Evolutionary conservation across 2,113 vertebrate genomes (phyloP).

Genomic region (Rhadina sibilatrix): DNA sequence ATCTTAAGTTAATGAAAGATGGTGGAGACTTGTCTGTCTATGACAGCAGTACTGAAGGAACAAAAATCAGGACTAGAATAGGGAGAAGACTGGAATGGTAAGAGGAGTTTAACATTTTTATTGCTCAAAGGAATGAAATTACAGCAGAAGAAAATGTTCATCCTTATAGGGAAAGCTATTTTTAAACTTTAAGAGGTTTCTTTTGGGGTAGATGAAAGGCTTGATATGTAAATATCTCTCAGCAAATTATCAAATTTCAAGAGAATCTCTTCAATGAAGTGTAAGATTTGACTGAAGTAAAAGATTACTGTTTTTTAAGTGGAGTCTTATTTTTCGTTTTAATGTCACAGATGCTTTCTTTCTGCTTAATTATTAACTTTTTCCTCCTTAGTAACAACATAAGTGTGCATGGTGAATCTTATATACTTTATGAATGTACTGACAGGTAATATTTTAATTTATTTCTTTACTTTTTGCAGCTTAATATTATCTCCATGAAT

Average conservation of each 20-base stretch:
- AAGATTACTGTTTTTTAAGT: neutral
- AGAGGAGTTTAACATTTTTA: neutral
- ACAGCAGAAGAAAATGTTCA: constrained; percentile 1
- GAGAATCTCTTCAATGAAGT: neutral
- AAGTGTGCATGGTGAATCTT: neutral
- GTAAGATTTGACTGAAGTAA: neutral
- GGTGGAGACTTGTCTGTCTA: neutral
- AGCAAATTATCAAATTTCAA: neutral
- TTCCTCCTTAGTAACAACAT: neutral
- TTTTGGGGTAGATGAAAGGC: constrained; percentile 9
- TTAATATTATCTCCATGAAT: neutral
- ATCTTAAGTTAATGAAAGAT: neutral
- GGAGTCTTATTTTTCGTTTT: neutral
- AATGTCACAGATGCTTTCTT: neutral
- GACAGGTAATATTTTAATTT: neutral
- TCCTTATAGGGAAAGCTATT: constrained; percentile 12
- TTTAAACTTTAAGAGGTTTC: constrained; percentile 11
- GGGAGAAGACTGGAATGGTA: neutral
- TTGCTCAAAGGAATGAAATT: neutral
- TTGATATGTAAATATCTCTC: constrained; percentile 5
- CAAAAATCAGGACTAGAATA: neutral
- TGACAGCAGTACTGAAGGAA: neutral
- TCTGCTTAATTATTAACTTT: neutral
- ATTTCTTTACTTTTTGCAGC: neutral
- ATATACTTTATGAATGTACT: neutral